Conservation (phyloP, 2,888 invertebrate species). For the Adelphocoris suturalis region DNA sequence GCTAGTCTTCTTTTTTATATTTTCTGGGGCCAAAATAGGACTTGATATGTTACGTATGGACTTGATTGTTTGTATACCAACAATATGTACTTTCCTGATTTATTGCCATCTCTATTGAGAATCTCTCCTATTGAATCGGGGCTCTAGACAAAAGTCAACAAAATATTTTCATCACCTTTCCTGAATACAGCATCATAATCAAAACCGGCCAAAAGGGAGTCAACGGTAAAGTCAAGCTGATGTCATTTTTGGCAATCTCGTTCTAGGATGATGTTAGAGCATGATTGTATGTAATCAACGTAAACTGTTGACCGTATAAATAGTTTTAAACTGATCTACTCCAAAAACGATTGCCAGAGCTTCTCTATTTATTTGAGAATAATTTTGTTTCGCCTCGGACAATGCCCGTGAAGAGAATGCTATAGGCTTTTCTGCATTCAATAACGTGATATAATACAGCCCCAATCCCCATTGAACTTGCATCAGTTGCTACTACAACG, state of each 20-base stretch:
- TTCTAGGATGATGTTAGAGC: conserved; percentile 56
- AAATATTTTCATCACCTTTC: not conserved
- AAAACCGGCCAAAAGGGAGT: conserved; percentile 67
- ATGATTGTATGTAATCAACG: conserved; percentile 67
- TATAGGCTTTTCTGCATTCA: conserved; percentile 71
- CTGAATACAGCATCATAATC: conserved; percentile 66
- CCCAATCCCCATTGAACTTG: conserved; percentile 69
- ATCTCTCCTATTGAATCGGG: not conserved
- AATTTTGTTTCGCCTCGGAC: conserved; percentile 77
- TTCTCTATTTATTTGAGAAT: conserved; percentile 72
- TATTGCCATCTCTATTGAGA: conserved; percentile 1
- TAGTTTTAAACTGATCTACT: conserved; percentile 54
- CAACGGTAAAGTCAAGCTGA: conserved; percentile 58
- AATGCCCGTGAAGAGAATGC: conserved; percentile 74
- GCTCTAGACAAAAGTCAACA: conserved; percentile 58
- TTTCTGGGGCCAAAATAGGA: not conserved
- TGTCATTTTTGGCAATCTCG: conserved; percentile 63
- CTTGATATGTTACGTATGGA: conserved; percentile 67
- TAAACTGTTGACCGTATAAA: conserved; percentile 53
- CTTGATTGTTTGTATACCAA: conserved; percentile 44
- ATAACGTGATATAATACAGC: conserved; percentile 69
- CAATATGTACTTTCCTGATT: conserved; percentile 37
- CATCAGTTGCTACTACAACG: conserved; percentile 72
- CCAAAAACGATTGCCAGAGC: too few relatives aligned
- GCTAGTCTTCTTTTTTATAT: conserved; percentile 41